Conservation (phyloP, 2,113 vertebrate species). For the Daboia siamensis region DNA sequence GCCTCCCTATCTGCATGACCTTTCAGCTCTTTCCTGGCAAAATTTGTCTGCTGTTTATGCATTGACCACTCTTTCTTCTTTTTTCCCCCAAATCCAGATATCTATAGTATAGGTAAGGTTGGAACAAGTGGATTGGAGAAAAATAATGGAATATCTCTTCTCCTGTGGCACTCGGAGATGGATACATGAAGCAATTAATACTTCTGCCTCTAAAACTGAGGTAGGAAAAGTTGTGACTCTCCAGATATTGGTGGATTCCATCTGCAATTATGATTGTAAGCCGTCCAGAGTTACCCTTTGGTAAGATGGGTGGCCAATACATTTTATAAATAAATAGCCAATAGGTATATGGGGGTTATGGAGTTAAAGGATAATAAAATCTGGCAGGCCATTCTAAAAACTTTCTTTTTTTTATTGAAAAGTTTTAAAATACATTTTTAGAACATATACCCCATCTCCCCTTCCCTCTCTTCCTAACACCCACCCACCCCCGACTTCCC, state of each 20-base stretch:
- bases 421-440: no score
- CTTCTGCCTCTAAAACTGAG: neutral
- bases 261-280: neutral
- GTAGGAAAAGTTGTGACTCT: neutral
- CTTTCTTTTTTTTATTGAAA: no score
- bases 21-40: neutral
- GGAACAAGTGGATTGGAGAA: neutral
- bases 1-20: neutral
- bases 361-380: neutral
- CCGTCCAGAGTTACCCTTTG: neutral
- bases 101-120: neutral
- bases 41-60: neutral
- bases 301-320: neutral
- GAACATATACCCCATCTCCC: no score
- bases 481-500: no score
- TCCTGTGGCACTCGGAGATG: neutral
- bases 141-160: neutral
- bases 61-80: neutral
- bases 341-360: neutral
- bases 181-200: neutral
- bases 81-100: neutral
- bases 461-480: no score
- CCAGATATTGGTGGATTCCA: neutral
- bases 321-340: neutral
- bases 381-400: neutral